Conservation (phyloP, 2,888 invertebrate genomes). For the Leucozona laternaria region DNA sequence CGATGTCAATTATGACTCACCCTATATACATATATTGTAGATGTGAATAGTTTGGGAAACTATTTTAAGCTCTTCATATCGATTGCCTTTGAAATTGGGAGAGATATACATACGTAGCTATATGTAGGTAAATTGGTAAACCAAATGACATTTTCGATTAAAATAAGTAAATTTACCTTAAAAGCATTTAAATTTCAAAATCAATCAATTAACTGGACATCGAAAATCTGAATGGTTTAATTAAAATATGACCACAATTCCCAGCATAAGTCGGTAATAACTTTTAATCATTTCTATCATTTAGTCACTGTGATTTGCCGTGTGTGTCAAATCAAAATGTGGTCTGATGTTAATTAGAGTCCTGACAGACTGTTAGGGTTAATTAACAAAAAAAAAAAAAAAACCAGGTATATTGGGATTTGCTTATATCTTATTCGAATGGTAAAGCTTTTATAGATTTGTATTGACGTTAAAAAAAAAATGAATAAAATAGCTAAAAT, state of each 20-base stretch:
- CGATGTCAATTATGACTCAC: slow-evolving; percentile 23
- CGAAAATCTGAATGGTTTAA: slow-evolving; percentile 5
- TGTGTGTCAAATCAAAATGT: slow-evolving; percentile 24
- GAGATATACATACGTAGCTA: background rate
- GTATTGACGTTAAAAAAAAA: too few relatives aligned
- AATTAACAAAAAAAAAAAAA: background rate
- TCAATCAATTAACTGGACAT: slow-evolving; percentile 15
- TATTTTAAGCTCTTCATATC: slow-evolving; percentile 14
- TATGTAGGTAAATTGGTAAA: background rate
- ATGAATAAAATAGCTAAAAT: too few relatives aligned
- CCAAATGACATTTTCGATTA: slow-evolving; percentile 11
- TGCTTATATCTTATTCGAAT: too few relatives aligned
- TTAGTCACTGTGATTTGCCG: background rate
- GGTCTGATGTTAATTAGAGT: slow-evolving; percentile 11
- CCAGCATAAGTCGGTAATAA: slow-evolving; percentile 15
- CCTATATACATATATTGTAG: background rate
- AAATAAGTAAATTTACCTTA: slow-evolving; percentile 2
- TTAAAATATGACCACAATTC: slow-evolving; percentile 23
- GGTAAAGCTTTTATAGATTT: too few relatives aligned
- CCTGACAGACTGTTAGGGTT: background rate
- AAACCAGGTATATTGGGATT: background rate
- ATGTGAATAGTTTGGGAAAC: background rate
- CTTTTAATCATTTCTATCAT: slow-evolving; percentile 25
- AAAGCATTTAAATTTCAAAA: slow-evolving; percentile 16
- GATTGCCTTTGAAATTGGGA: background rate